These are phyloP conservation scores for Sympetrum striolatum DNA, from an alignment of 2,888 invertebrate genomes.

Conservation along the genomic window DNA sequence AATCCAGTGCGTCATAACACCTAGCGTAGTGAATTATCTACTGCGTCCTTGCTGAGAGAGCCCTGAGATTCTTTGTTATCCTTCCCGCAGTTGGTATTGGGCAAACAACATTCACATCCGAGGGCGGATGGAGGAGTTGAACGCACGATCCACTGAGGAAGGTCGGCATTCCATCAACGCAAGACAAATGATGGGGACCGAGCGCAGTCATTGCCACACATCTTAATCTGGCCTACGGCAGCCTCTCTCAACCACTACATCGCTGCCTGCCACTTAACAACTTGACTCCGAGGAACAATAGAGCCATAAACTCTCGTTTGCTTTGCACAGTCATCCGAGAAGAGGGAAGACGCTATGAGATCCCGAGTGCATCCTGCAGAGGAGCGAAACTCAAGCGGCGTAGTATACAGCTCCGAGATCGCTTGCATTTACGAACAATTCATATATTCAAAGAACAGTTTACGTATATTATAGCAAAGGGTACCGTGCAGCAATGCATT, in stretches of 20 bases:
- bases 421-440: no score
- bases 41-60: neutral
- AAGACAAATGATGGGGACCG: neutral
- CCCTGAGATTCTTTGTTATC: neutral
- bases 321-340: neutral
- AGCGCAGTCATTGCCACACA: slow-evolving; percentile 27
- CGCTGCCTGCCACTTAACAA: neutral
- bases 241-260: neutral
- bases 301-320: slow-evolving; percentile 39
- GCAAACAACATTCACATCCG: neutral
- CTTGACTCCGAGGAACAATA: neutral
- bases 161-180: neutral
- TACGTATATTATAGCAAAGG: no score
- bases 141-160: neutral
- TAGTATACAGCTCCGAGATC: no score
- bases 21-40: no score
- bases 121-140: neutral
- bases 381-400: no score
- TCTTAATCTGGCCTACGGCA: slow-evolving; percentile 17
- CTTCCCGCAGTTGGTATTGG: neutral
- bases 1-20: no score
- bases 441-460: no score
- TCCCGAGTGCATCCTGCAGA: no score
- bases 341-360: no score
- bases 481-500: no score